These are phyloP conservation scores for Arremon aurantiirostris DNA, from an alignment of 2,797 vertebrate genomes.

Conservation along the genomic window DNA sequence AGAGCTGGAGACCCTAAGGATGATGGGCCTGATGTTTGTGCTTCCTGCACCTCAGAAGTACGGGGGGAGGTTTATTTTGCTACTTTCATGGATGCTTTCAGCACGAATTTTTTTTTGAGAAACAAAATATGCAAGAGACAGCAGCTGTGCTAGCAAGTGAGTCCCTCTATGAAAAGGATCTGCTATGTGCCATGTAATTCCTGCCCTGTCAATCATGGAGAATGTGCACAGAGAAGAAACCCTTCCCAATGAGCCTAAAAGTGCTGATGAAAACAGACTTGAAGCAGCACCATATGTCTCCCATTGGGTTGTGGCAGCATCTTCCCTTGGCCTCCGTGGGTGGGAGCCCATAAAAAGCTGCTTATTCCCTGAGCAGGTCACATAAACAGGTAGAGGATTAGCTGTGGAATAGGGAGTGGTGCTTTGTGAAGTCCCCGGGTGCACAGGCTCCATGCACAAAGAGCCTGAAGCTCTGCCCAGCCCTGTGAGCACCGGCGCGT, in stretches of 20 bases:
- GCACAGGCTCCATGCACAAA: background rate
- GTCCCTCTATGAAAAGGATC: background rate
- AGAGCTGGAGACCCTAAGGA: background rate
- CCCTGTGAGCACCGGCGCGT: accelerated
- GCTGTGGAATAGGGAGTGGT: background rate
- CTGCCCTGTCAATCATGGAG: background rate
- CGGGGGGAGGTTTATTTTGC: background rate
- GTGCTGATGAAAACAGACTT: background rate
- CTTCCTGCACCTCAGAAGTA: background rate
- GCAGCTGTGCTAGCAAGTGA: background rate
- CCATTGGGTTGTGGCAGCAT: background rate
- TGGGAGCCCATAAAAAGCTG: background rate
- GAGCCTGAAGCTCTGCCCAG: background rate
- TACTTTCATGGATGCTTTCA: background rate
- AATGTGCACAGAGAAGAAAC: background rate
- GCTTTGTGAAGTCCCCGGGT: background rate
- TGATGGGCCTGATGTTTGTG: background rate
- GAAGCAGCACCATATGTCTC: background rate
- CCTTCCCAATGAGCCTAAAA: background rate
- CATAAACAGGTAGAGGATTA: background rate
- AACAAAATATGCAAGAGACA: background rate
- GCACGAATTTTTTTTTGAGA: background rate
- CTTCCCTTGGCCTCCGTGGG: background rate
- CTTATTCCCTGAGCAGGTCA: background rate
- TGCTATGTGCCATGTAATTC: background rate